Evolutionary conservation across 2,113 vertebrate species (phyloP).

Genomic region (Elephantulus edwardii): DNA sequence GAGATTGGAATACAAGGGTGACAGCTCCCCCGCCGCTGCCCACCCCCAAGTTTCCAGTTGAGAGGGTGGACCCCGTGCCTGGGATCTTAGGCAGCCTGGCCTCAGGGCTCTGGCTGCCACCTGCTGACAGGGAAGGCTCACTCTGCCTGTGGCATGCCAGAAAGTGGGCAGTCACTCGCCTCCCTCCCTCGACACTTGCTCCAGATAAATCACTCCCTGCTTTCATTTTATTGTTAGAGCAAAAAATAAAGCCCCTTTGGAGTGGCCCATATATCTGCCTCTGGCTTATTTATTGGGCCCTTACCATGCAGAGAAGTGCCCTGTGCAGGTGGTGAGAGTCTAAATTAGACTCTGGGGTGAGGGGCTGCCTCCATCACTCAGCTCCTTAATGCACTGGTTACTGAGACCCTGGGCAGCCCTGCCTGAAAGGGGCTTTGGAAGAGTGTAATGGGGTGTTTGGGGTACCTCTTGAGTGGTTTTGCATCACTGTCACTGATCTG

Average conservation of each 20-base stretch:
- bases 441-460: neutral
- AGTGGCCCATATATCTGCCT: neutral
- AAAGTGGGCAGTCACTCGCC: neutral
- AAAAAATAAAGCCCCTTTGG: neutral
- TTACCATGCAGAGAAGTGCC: neutral
- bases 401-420: neutral
- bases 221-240: neutral
- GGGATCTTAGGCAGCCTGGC: accelerated
- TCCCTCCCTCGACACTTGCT: neutral
- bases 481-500: neutral
- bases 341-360: neutral
- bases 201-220: neutral
- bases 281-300: neutral
- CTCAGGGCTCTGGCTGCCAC: no score
- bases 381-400: neutral
- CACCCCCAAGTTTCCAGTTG: accelerated
- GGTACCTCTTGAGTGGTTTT: neutral
- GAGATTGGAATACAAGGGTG: neutral
- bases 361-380: neutral
- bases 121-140: accelerated
- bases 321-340: neutral
- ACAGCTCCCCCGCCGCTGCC: neutral
- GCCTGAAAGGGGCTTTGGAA: neutral
- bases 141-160: neutral
- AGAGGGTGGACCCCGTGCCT: neutral